These are phyloP conservation scores for Punctoribates punctum DNA, from an alignment of 2,888 invertebrate species.

Conservation along the genomic window DNA sequence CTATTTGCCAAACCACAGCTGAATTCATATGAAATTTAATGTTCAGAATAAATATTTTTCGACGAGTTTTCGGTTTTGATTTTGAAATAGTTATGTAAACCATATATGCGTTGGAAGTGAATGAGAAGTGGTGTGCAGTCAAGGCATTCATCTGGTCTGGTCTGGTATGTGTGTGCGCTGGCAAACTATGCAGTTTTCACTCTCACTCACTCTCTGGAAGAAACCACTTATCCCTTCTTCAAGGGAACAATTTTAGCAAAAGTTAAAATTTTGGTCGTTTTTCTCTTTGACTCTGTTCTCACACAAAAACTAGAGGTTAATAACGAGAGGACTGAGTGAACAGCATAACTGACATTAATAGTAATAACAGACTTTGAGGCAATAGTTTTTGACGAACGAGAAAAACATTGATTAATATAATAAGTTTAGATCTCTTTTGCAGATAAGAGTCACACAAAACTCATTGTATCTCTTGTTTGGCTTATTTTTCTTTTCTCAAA, in stretches of 20 bases:
- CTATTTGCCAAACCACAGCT: background rate
- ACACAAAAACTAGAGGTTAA: background rate
- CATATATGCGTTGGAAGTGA: background rate
- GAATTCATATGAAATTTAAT: background rate
- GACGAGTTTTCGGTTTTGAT: background rate
- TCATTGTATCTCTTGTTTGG: background rate
- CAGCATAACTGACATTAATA: background rate
- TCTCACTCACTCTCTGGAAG: background rate
- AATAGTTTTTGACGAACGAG: background rate
- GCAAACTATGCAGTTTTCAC: background rate
- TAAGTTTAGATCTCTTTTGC: background rate
- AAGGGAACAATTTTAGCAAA: constrained; percentile 27
- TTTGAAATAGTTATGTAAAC: constrained; percentile 1
- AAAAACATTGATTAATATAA: background rate
- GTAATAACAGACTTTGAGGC: background rate
- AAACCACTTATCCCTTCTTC: constrained; percentile 34
- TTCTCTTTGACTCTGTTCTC: background rate
- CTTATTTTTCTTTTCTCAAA: background rate
- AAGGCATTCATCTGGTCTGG: background rate
- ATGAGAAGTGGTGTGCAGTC: background rate
- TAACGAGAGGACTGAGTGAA: background rate
- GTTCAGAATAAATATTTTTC: background rate
- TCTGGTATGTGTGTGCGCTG: background rate
- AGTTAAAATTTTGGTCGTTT: background rate
- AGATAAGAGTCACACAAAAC: constrained; percentile 12